These are phyloP conservation scores for Drosophila sproati DNA, from an alignment of 1,140 invertebrate genomes.

Conservation along the genomic window DNA sequence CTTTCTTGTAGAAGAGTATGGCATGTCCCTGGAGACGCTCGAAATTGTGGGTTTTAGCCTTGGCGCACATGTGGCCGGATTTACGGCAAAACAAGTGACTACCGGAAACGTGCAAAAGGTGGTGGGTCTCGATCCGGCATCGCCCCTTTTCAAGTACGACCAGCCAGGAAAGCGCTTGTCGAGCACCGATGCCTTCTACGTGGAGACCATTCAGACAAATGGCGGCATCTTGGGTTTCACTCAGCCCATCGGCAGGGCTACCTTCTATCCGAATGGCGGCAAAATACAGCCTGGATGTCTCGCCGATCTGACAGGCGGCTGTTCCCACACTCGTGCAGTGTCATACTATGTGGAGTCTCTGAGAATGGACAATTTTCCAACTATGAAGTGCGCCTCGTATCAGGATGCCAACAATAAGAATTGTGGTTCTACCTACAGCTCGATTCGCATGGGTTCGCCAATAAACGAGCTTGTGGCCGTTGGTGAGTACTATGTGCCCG, in stretches of 20 bases:
- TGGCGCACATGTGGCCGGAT: slow-evolving; percentile 88
- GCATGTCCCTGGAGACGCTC: slow-evolving; percentile 85
- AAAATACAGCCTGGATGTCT: slow-evolving; percentile 86
- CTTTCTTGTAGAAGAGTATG: slow-evolving; percentile 83
- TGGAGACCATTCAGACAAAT: slow-evolving; percentile 91
- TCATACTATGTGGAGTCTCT: slow-evolving; percentile 76
- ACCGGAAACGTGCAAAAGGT: slow-evolving; percentile 68
- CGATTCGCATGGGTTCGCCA: slow-evolving; percentile 52
- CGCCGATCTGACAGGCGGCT: slow-evolving; percentile 72
- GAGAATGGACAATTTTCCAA: slow-evolving; percentile 51
- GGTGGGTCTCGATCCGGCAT: slow-evolving; percentile 86
- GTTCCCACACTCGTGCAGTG: slow-evolving; percentile 77
- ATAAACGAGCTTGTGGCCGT: slow-evolving; percentile 51
- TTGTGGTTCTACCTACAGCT: slow-evolving; percentile 64
- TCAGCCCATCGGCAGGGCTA: slow-evolving; percentile 59
- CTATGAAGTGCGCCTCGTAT: slow-evolving; percentile 46
- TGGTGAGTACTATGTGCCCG: slow-evolving; percentile 60
- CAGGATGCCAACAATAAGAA: slow-evolving; percentile 53
- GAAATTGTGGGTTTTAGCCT: slow-evolving; percentile 89
- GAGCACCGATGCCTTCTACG: slow-evolving; percentile 88
- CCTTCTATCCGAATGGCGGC: slow-evolving; percentile 67
- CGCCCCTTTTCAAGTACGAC: slow-evolving; percentile 82
- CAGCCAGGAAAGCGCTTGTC: slow-evolving; percentile 86
- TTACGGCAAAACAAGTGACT: slow-evolving; percentile 85
- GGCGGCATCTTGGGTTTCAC: slow-evolving; percentile 85